Conservation (phyloP, 2,797 vertebrate species). For the Uromys caudimaculatus region DNA sequence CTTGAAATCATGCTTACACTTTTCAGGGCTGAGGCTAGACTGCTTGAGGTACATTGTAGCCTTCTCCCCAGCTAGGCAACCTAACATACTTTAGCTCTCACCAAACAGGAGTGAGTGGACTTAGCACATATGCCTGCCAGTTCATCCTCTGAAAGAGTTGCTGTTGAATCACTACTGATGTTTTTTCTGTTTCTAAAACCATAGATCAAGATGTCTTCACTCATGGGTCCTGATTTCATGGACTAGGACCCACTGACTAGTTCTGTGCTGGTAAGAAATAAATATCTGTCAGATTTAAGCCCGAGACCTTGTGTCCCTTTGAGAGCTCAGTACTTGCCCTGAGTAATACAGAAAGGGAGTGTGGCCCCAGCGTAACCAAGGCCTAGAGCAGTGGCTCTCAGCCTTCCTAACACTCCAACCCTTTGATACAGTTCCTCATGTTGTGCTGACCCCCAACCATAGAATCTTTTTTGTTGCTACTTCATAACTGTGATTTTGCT, state of each 20-base stretch:
- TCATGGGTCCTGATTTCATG: not conserved
- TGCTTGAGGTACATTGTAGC: not conserved
- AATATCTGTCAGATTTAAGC: not conserved
- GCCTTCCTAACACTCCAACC: not conserved
- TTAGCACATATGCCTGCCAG: accelerated
- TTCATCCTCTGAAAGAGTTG: not conserved
- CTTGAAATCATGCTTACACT: not conserved
- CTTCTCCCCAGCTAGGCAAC: not conserved
- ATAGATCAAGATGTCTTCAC: not conserved
- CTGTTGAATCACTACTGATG: not conserved
- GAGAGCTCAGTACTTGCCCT: not conserved
- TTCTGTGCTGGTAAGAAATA: not conserved
- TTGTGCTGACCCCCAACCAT: not conserved
- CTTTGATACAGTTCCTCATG: not conserved
- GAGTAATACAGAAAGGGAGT: not conserved
- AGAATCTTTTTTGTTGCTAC: not conserved
- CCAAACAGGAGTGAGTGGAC: not conserved
- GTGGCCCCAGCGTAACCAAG: not conserved
- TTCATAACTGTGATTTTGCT: not conserved
- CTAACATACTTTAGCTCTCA: not conserved
- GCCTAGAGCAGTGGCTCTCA: too few species aligned
- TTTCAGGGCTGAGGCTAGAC: not conserved
- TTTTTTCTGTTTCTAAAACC: slow-evolving; percentile 4
- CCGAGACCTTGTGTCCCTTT: not conserved
- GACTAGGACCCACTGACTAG: not conserved